Evolutionary conservation across 2,797 vertebrate genomes (phyloP).

Genomic region (Mallotus villosus): DNA sequence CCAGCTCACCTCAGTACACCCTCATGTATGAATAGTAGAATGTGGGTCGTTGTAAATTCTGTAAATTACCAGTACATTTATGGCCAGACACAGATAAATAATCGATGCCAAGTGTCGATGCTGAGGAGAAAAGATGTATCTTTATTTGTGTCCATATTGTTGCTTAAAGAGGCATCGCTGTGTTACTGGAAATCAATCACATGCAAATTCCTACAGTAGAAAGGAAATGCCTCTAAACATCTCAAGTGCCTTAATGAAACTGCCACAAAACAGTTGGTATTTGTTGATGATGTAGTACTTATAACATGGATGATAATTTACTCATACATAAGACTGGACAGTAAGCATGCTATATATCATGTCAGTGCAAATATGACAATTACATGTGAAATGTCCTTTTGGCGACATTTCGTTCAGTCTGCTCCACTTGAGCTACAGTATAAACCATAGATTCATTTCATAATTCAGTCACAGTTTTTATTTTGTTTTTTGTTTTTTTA

Average conservation of each 20-base stretch:
- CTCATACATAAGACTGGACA: slow-evolving; percentile 50
- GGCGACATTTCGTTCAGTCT: no score
- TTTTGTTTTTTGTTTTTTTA: background rate
- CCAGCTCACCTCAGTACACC: background rate
- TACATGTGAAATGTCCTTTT: background rate
- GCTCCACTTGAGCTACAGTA: background rate
- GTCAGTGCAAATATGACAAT: slow-evolving; percentile 35
- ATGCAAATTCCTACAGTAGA: slow-evolving; percentile 63
- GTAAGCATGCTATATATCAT: slow-evolving; percentile 23
- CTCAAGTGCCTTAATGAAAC: slow-evolving; percentile 50
- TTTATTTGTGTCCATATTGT: slow-evolving; percentile 62
- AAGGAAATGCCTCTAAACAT: slow-evolving; percentile 59
- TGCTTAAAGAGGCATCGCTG: slow-evolving; percentile 51
- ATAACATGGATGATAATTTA: slow-evolving; percentile 50
- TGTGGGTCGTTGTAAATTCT: slow-evolving; percentile 26
- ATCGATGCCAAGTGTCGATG: slow-evolving; percentile 41
- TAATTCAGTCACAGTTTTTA: background rate
- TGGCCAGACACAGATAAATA: slow-evolving; percentile 61
- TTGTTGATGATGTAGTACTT: slow-evolving; percentile 61
- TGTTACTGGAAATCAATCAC: slow-evolving; percentile 64
- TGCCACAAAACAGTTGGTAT: slow-evolving; percentile 55
- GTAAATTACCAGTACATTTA: slow-evolving; percentile 48
- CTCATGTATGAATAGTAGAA: background rate
- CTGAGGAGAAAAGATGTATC: slow-evolving; percentile 45
- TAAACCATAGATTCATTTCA: background rate